A percentile compares a stretch with the other conserved stretches of the same genome.
These are phyloP conservation scores for Bucorvus abyssinicus DNA, from an alignment of 2,797 vertebrate species.

Conservation along the genomic window DNA sequence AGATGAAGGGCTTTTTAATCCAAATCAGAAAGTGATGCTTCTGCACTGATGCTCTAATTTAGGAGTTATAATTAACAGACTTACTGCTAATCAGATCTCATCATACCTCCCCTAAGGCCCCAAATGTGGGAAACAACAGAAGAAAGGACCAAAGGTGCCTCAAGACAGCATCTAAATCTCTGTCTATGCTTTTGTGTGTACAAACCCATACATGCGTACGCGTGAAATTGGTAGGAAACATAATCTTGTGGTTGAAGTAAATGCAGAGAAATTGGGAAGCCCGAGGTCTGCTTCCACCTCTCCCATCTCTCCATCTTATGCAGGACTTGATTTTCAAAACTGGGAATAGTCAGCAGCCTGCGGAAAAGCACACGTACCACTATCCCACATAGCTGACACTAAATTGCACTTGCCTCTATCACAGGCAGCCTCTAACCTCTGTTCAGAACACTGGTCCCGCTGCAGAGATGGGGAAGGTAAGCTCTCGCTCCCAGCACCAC, in stretches of 20 bases:
- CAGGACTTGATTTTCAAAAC: background rate
- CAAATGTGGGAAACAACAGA: constrained; percentile 23
- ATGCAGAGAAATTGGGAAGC: background rate
- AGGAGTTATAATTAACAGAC: constrained; percentile 75
- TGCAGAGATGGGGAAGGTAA: background rate
- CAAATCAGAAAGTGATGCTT: constrained; percentile 72
- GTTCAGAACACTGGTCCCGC: background rate
- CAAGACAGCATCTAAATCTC: background rate
- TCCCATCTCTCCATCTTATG: background rate
- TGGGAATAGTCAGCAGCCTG: background rate
- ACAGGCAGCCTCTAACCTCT: background rate
- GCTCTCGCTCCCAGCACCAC: background rate
- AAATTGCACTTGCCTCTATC: background rate
- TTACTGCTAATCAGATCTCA: constrained; percentile 72
- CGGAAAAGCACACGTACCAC: background rate
- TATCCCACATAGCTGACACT: background rate
- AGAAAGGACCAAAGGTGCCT: constrained; percentile 36
- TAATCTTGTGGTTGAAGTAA: background rate
- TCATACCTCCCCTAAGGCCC: constrained; percentile 19
- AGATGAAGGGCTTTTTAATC: constrained; percentile 72
- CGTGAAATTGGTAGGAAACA: background rate
- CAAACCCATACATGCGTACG: background rate
- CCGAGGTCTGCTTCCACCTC: background rate
- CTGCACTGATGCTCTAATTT: constrained; percentile 66
- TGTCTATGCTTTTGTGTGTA: background rate